Conservation (phyloP, 2,888 invertebrate species). For the Microctonus aethiopoides region DNA sequence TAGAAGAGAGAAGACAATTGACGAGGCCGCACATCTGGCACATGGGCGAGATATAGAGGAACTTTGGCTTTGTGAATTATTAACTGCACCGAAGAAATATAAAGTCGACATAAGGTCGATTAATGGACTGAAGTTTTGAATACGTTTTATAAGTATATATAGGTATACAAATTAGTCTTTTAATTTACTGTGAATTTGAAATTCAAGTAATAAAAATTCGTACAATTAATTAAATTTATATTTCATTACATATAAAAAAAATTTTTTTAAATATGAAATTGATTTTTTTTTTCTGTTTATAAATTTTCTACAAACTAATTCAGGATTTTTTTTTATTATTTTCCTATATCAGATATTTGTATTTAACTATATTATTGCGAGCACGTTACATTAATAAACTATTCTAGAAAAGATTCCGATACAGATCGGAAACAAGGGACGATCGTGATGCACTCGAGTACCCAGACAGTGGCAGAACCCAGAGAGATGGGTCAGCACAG, state of each 20-base stretch:
- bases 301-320: too few relatives aligned
- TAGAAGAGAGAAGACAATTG: background rate
- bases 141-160: background rate
- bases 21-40: background rate
- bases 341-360: background rate
- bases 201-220: background rate
- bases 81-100: background rate
- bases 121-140: background rate
- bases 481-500: slow-evolving; percentile 55
- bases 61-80: background rate
- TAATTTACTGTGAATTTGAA: background rate
- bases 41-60: background rate
- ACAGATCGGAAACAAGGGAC: slow-evolving; percentile 1
- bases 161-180: background rate
- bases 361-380: background rate
- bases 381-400: background rate
- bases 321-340: too few relatives aligned
- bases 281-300: too few relatives aligned
- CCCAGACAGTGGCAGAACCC: slow-evolving; percentile 6
- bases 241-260: too few relatives aligned
- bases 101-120: background rate
- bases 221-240: too few relatives aligned
- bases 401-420: background rate
- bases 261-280: too few relatives aligned
- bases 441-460: background rate